These are phyloP conservation scores for Vespertilio murinus DNA, from an alignment of 2,797 vertebrate genomes.

Conservation along the genomic window DNA sequence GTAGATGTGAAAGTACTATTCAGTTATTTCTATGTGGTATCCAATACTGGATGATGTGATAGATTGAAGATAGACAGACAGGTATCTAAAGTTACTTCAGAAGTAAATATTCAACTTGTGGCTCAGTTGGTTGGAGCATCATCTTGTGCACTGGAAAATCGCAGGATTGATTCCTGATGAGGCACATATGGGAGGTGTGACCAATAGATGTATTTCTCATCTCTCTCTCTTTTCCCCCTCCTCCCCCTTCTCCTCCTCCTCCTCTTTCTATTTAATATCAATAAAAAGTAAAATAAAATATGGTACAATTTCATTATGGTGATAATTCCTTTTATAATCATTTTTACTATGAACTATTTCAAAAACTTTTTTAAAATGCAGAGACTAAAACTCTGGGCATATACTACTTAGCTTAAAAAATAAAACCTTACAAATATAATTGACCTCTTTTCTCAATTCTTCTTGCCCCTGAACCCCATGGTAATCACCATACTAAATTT, in stretches of 20 bases:
- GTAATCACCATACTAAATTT: constrained; percentile 6
- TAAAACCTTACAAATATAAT: not conserved
- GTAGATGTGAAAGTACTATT: constrained; percentile 10
- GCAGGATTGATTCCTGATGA: not conserved
- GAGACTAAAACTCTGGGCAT: not conserved
- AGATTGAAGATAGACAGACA: not conserved
- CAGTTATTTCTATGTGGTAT: not conserved
- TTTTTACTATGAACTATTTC: constrained; percentile 33
- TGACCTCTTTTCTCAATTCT: constrained; percentile 35
- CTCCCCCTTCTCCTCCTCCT: too few relatives aligned
- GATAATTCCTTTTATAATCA: constrained; percentile 1
- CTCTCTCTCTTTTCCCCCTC: too few relatives aligned
- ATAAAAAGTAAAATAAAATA: not conserved
- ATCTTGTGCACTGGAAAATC: not conserved
- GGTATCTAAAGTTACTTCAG: not conserved
- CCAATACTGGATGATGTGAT: not conserved
- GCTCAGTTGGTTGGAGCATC: not conserved
- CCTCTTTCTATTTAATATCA: not conserved
- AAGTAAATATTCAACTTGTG: not conserved
- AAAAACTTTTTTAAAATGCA: not conserved
- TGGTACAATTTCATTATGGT: not conserved
- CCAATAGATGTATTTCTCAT: not conserved
- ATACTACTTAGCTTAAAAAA: constrained; percentile 1
- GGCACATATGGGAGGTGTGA: not conserved
- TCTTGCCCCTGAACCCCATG: not conserved